Base-by-base conservation (phyloP, 2,797 vertebrate genomes). In the Galaxias olidus region DNA sequence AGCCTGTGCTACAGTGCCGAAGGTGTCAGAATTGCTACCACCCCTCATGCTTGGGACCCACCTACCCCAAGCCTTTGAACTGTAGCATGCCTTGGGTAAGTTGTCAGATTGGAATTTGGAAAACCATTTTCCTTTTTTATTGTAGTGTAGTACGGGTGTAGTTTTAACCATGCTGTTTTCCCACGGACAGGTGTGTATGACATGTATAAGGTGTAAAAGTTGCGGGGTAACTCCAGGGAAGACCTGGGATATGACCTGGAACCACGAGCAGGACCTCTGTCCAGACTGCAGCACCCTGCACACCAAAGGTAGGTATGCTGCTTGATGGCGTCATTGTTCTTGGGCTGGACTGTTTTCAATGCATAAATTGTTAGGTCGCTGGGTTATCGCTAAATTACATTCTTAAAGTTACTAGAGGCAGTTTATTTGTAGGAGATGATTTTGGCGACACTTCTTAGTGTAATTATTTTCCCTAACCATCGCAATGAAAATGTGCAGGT, bases 151-250 rank as follows among this genome's bases (percentile, higher is more conserved):
- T n/a, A n/a, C n/a, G n/a, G n/a, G n/a, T n/a, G n/a, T n/a, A n/a
- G n/a, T n/a, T n/a, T n/a, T n/a, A n/a, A n/a, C n/a, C 13, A n/a
- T 61, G 5, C 30, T 4, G n/a, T 20, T n/a, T 51, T 51, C 15
- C 9, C 14, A n/a, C 14, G 5, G 8, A 59, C 59, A 97, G 95
- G 89, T 95, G 63, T 97, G 95, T 63, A 95, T 95, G 77, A 92
- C 93, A 0, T 97, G 95, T 50, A 91, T 96, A 64, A 91, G 94
- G n/a, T 97, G 95, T 84, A 95, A 92, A 80, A 95, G 94, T 86
- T 97, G 95, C 13, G 95, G 94, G 1, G 92, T 93, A 10, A 93
- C 94, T 49, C 94, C 94, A 13, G 95, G 94, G 56, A 94, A 94
- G 77, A 91, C 88, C 50, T 93, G 91, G 85, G 93, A 94, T 18